Evolutionary conservation across 2,888 invertebrate genomes (phyloP).

Genomic region (Melinaea menophilus): DNA sequence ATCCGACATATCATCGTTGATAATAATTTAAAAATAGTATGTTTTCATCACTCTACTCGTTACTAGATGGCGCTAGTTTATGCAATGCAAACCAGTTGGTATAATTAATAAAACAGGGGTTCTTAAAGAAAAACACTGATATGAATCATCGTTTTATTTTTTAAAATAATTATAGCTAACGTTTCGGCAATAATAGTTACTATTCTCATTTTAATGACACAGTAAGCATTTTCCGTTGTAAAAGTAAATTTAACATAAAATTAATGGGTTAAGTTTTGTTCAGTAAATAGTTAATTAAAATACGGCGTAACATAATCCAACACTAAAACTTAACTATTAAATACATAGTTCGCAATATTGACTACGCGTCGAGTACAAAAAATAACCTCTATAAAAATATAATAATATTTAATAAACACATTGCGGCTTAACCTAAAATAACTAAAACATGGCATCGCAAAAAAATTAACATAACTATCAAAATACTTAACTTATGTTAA

Average conservation of each 20-base stretch:
- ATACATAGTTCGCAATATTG: slow-evolving; percentile 62
- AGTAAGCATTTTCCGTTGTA: slow-evolving; percentile 76
- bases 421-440: slow-evolving; percentile 60
- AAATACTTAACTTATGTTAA: slow-evolving; percentile 44
- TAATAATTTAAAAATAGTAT: no score
- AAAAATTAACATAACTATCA: slow-evolving; percentile 48
- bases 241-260: slow-evolving; percentile 55
- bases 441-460: slow-evolving; percentile 74
- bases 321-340: slow-evolving; percentile 67
- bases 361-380: slow-evolving; percentile 67
- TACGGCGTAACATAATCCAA: slow-evolving; percentile 66
- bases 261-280: slow-evolving; percentile 68
- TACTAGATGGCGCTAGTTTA: slow-evolving; percentile 42
- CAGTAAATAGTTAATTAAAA: slow-evolving; percentile 54
- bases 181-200: slow-evolving; percentile 76
- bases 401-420: slow-evolving; percentile 73
- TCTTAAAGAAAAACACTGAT: slow-evolving; percentile 48
- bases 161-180: slow-evolving; percentile 80
- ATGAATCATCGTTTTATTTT: slow-evolving; percentile 77
- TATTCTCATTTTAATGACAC: slow-evolving; percentile 75
- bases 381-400: slow-evolving; percentile 74
- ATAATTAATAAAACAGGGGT: slow-evolving; percentile 1
- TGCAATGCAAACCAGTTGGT: not conserved
- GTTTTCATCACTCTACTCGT: slow-evolving; percentile 35
- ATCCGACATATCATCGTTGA: no score